Conservation (phyloP, 2,888 invertebrate species). For the Anagyrus pseudococci region DNA sequence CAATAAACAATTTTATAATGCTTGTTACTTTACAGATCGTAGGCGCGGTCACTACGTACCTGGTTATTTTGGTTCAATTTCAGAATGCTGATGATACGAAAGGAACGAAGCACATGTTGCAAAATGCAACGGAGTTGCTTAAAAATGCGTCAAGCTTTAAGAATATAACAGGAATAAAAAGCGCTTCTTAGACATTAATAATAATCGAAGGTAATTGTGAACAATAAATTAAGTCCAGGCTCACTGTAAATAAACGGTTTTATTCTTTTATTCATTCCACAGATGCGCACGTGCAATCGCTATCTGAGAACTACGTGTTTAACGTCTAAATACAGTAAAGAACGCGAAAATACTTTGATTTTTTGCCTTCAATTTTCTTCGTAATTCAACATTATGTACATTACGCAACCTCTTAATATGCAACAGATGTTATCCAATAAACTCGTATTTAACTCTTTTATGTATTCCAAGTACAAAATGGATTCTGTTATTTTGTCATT, state of each 20-base stretch:
- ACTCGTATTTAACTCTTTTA: constrained; percentile 25
- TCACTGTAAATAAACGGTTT: constrained; percentile 39
- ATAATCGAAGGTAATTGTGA: background rate
- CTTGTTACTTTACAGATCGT: constrained; percentile 60
- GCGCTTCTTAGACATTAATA: background rate
- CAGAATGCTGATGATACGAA: constrained; percentile 65
- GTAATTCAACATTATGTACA: constrained; percentile 32
- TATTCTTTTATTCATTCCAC: constrained; percentile 42
- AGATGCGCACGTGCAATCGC: constrained; percentile 40
- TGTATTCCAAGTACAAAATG: constrained; percentile 36
- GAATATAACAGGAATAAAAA: constrained; percentile 35
- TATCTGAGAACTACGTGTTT: constrained; percentile 38
- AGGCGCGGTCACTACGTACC: constrained; percentile 68
- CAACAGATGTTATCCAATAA: constrained; percentile 26
- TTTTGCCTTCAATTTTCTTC: constrained; percentile 34
- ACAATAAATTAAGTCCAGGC: too few species aligned
- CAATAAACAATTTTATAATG: background rate
- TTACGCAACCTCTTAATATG: constrained; percentile 18
- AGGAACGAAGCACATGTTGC: constrained; percentile 44
- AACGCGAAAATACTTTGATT: constrained; percentile 44
- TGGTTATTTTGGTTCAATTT: constrained; percentile 69
- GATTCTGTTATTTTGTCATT: constrained; percentile 17
- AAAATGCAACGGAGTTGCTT: constrained; percentile 51
- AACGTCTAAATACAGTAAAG: constrained; percentile 41
- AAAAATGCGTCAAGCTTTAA: constrained; percentile 46